phyloP scores from a whole-genome alignment of 2,797 vertebrate species.

The Buphagus erythrorhynchus region DNA sequence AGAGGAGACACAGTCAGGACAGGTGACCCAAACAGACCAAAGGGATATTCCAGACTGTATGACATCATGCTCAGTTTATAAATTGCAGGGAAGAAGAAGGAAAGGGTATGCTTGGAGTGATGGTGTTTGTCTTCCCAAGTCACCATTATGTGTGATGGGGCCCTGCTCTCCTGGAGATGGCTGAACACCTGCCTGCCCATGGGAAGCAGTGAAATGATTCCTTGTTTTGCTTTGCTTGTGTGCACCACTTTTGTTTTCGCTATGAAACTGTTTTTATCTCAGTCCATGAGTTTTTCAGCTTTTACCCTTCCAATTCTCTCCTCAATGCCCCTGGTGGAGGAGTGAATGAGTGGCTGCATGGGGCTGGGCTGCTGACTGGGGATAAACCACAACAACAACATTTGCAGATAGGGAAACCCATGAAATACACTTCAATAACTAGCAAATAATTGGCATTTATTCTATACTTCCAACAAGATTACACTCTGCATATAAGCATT shows the following conservation, averaged over 20 bases:
- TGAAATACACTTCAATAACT: not conserved
- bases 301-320: not conserved
- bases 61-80: not conserved
- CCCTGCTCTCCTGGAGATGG: not conserved
- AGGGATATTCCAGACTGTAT: not conserved
- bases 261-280: not conserved
- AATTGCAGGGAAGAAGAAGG: not conserved
- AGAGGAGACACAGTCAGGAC: not conserved
- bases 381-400: not conserved
- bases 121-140: not conserved
- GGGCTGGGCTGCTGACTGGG: not conserved
- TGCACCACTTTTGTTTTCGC: not conserved
- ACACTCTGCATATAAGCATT: not conserved
- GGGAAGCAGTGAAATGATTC: not conserved
- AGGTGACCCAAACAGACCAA: not conserved
- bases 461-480: not conserved
- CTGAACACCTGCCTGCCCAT: not conserved
- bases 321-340: not conserved
- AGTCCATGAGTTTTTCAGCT: not conserved
- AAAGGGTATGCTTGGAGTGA: not conserved
- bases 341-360: fast-evolving
- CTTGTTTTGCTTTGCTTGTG: not conserved
- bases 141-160: fast-evolving
- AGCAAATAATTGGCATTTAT: not conserved
- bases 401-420: not conserved